These are phyloP conservation scores for Penaeus monodon DNA, from an alignment of 2,888 invertebrate genomes.

Conservation along the genomic window DNA sequence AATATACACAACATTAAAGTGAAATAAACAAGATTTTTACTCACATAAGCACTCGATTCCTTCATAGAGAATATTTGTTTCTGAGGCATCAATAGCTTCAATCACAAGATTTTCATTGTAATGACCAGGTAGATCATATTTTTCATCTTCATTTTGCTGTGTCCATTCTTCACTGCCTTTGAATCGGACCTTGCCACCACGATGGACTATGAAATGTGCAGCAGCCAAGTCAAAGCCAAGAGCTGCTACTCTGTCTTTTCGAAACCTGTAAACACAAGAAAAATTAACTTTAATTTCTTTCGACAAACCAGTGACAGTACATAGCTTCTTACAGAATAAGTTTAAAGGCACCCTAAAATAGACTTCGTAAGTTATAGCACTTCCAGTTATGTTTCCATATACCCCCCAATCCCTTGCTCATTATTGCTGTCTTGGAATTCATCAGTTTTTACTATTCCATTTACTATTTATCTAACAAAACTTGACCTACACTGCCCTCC, in stretches of 20 bases:
- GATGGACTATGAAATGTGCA: constrained; percentile 84
- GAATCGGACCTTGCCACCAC: constrained; percentile 82
- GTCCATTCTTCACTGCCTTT: constrained; percentile 73
- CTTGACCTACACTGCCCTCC: too few relatives aligned
- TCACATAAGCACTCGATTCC: constrained; percentile 81
- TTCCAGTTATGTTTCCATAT: too few relatives aligned
- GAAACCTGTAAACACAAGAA: constrained; percentile 42
- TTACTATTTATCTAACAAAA: too few relatives aligned
- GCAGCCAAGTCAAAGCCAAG: constrained; percentile 85
- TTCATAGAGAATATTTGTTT: constrained; percentile 82
- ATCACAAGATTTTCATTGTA: constrained; percentile 77
- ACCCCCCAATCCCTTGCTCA: too few relatives aligned
- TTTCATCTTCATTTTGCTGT: constrained; percentile 70
- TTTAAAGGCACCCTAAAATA: too few relatives aligned
- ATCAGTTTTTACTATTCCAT: too few relatives aligned
- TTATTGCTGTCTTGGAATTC: too few relatives aligned
- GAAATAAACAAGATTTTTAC: constrained; percentile 24
- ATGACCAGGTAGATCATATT: constrained; percentile 74
- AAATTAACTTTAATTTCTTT: not conserved
- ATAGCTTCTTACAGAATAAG: too few relatives aligned
- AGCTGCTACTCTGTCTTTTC: constrained; percentile 52
- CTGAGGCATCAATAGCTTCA: constrained; percentile 85
- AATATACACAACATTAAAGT: constrained; percentile 23
- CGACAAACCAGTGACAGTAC: too few relatives aligned
- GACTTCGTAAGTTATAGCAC: too few relatives aligned